Percentiles rank a stretch among this genome's conserved stretches.
These are phyloP conservation scores for Archaeoteleia sp. DNA, from an alignment of 2,888 invertebrate genomes.

Conservation along the genomic window DNA sequence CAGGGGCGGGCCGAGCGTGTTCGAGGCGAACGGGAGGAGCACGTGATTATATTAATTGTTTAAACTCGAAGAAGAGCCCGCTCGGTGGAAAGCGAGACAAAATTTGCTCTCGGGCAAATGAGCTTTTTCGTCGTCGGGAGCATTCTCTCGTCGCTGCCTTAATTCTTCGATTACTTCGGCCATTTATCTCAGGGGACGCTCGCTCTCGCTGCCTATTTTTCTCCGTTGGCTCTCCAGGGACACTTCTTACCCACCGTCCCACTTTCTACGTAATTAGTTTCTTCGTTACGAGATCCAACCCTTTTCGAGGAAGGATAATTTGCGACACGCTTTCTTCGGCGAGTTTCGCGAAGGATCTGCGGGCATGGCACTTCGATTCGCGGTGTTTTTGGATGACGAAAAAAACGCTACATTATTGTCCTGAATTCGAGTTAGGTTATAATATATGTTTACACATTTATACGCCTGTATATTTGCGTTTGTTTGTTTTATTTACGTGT, in stretches of 20 bases:
- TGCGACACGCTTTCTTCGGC: slow-evolving; percentile 35
- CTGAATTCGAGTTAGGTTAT: no score
- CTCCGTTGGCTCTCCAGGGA: slow-evolving; percentile 30
- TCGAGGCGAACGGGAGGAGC: no score
- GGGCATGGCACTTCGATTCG: no score
- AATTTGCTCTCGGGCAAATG: slow-evolving; percentile 41
- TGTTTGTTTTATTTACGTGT: no score
- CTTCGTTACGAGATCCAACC: slow-evolving; percentile 47
- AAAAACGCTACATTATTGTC: no score
- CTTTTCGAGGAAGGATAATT: slow-evolving; percentile 20
- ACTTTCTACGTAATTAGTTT: slow-evolving; percentile 59
- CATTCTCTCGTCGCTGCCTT: slow-evolving; percentile 35
- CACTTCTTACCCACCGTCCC: slow-evolving; percentile 31
- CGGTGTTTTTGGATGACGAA: no score
- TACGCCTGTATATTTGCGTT: no score
- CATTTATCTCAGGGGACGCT: slow-evolving; percentile 53
- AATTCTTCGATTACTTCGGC: slow-evolving; percentile 56
- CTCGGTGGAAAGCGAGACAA: no score
- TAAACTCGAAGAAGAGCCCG: slow-evolving; percentile 25
- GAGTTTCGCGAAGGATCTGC: slow-evolving; percentile 3
- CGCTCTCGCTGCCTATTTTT: slow-evolving; percentile 48
- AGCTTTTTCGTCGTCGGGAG: slow-evolving; percentile 46
- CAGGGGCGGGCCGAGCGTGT: no score
- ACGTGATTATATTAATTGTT: slow-evolving; percentile 43
- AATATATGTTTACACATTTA: no score